Conservation (phyloP, 2,888 invertebrate species). For the Adelognathus sp. region DNA sequence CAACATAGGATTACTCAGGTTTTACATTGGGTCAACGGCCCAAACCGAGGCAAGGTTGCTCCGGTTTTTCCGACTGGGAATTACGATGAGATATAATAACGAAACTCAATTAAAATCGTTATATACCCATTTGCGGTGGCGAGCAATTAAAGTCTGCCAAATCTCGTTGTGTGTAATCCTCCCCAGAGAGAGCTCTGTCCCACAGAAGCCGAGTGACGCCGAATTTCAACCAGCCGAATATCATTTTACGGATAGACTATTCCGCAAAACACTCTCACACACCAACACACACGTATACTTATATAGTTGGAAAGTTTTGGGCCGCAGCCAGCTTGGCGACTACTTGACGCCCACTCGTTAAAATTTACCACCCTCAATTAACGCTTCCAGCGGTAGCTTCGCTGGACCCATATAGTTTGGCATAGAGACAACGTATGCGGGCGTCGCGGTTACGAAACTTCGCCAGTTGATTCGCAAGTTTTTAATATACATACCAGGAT, state of each 20-base stretch:
- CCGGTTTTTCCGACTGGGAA: too few species aligned
- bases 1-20: too few species aligned
- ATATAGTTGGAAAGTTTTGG: slow-evolving; percentile 1
- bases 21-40: too few species aligned
- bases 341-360: slow-evolving; percentile 47
- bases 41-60: too few species aligned
- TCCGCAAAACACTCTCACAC: background rate
- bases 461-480: background rate
- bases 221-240: background rate
- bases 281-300: background rate
- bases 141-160: background rate
- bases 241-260: background rate
- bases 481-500: background rate
- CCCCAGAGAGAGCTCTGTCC: background rate
- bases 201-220: background rate
- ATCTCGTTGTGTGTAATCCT: background rate
- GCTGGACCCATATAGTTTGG: background rate
- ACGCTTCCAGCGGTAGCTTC: background rate
- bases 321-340: background rate
- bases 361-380: slow-evolving; percentile 42
- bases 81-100: background rate
- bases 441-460: slow-evolving; percentile 19
- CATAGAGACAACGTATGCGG: slow-evolving; percentile 7
- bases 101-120: background rate
- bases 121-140: background rate